Percentiles rank a stretch among this genome's conserved stretches.
phyloP scores from a whole-genome alignment of 2,888 invertebrate genomes.

The Drosophila nigricruria region DNA sequence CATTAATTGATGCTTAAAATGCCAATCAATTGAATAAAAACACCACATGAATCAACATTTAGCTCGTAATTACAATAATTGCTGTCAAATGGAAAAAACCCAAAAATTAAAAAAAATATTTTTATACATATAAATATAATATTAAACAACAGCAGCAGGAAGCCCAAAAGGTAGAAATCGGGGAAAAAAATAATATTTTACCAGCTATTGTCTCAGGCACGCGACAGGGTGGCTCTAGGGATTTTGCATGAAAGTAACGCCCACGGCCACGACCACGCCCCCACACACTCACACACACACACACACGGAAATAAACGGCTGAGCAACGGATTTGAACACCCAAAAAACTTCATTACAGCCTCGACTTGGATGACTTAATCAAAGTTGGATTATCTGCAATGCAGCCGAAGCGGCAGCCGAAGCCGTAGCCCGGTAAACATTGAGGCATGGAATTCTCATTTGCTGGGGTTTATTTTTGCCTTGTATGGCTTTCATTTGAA shows the following conservation, averaged over 20 bases:
- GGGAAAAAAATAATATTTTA: background rate
- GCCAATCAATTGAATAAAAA: constrained; percentile 54
- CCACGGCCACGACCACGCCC: constrained; percentile 17
- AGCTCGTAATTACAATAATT: constrained; percentile 55
- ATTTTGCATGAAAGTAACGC: constrained; percentile 36
- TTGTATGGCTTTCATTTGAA: constrained; percentile 73
- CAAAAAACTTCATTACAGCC: constrained; percentile 66
- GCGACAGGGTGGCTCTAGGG: constrained; percentile 42
- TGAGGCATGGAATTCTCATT: constrained; percentile 23
- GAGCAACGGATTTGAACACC: constrained; percentile 82
- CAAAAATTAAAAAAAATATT: constrained; percentile 30
- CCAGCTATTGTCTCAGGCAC: constrained; percentile 45
- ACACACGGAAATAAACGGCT: constrained; percentile 71
- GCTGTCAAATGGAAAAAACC: constrained; percentile 26
- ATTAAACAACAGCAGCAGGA: constrained; percentile 47
- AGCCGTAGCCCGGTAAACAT: constrained; percentile 52
- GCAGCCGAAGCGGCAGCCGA: constrained; percentile 37
- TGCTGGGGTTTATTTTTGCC: constrained; percentile 28
- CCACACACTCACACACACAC: constrained; percentile 4
- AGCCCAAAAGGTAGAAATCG: constrained; percentile 18
- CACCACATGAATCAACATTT: constrained; percentile 40
- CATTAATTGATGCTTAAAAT: constrained; percentile 38
- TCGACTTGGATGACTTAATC: constrained; percentile 82
- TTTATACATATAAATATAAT: constrained; percentile 5
- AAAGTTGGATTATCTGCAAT: constrained; percentile 83